Percentiles rank a stretch among this genome's conserved stretches.
Evolutionary conservation across 2,888 invertebrate genomes (phyloP).

Genomic region (Lepetodrilus schrolli): DNA sequence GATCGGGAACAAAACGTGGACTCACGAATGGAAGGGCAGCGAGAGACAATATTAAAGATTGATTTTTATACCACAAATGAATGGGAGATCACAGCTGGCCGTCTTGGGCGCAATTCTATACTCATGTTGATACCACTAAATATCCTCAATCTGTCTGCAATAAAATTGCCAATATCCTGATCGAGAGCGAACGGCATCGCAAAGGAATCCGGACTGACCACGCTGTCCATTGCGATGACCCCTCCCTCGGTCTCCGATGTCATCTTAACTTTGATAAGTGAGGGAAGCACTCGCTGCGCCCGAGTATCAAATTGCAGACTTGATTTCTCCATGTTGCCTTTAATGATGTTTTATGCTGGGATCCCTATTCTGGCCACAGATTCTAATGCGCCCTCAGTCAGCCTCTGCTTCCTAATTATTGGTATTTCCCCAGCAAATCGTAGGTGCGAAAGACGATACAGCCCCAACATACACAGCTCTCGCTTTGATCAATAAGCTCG

Average conservation of each 20-base stretch:
- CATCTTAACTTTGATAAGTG: neutral
- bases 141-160: slow-evolving; percentile 30
- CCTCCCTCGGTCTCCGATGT: slow-evolving; percentile 10
- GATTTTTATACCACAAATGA: slow-evolving; percentile 31
- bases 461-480: neutral
- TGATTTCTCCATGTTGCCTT: slow-evolving; percentile 25
- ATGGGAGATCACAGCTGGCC: slow-evolving; percentile 23
- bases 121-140: slow-evolving; percentile 31
- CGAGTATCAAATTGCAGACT: slow-evolving; percentile 16
- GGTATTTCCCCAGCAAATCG: slow-evolving; percentile 32
- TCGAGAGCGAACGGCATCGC: neutral
- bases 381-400: slow-evolving; percentile 25
- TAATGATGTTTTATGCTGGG: slow-evolving; percentile 38
- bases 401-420: slow-evolving; percentile 27
- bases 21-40: neutral
- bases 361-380: slow-evolving; percentile 36
- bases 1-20: slow-evolving; percentile 9
- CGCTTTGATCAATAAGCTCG: slow-evolving; percentile 19
- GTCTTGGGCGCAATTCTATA: slow-evolving; percentile 20
- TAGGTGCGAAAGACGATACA: slow-evolving; percentile 36
- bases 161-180: slow-evolving; percentile 43
- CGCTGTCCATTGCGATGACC: slow-evolving; percentile 8
- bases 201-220: slow-evolving; percentile 38
- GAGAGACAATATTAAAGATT: slow-evolving; percentile 25
- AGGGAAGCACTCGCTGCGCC: neutral